Percentiles rank a stretch among this genome's conserved stretches.
Conservation (phyloP, 2,888 invertebrate species). For the Norana najaformis region DNA sequence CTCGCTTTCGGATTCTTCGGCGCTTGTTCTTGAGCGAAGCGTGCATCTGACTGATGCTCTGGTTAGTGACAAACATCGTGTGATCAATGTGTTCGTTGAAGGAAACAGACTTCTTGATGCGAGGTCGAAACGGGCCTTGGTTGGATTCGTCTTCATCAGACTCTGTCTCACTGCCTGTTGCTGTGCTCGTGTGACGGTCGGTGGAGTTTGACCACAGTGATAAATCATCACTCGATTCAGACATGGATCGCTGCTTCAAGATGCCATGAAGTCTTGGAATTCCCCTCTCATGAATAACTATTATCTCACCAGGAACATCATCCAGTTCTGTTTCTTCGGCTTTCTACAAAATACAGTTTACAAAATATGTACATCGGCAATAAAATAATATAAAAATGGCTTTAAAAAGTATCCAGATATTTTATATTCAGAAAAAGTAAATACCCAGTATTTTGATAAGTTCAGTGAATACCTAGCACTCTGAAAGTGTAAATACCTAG, state of each 20-base stretch:
- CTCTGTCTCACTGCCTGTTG: not conserved
- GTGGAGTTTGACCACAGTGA: not conserved
- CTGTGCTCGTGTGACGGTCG: not conserved
- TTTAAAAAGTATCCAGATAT: not conserved
- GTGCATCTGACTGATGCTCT: constrained; percentile 56
- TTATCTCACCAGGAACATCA: constrained; percentile 44
- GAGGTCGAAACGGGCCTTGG: not conserved
- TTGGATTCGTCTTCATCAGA: not conserved
- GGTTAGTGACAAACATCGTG: constrained; percentile 53
- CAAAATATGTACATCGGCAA: not conserved
- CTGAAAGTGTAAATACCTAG: too few relatives aligned
- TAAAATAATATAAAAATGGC: not conserved
- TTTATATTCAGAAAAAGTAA: not conserved
- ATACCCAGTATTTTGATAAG: not conserved
- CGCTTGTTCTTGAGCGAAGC: constrained; percentile 57
- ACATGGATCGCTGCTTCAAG: constrained; percentile 64
- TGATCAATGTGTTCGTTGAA: constrained; percentile 58
- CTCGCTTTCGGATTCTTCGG: constrained; percentile 51
- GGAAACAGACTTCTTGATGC: constrained; percentile 53
- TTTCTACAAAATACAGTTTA: not conserved
- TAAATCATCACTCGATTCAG: constrained; percentile 64
- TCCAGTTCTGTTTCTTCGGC: constrained; percentile 8
- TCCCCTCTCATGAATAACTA: constrained; percentile 52
- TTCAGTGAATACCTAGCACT: too few relatives aligned
- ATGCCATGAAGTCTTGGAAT: constrained; percentile 55